phyloP scores from a whole-genome alignment of 2,113 vertebrate genomes.

The Cololabis saira region DNA sequence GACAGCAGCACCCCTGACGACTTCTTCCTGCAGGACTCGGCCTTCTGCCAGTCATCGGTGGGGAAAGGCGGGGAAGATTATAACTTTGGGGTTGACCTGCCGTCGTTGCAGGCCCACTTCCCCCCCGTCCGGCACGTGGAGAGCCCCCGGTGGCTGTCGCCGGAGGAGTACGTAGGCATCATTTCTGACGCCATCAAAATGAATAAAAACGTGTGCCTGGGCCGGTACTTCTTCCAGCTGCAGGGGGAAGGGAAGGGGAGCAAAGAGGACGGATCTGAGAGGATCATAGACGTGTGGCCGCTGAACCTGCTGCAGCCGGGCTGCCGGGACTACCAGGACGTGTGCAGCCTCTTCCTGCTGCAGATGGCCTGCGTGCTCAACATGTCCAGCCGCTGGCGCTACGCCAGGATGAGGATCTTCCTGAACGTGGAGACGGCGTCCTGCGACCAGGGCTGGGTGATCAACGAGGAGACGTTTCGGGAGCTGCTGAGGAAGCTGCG shows the following conservation, averaged over 20 bases:
- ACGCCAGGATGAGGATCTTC: constrained; percentile 88
- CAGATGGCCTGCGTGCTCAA: constrained; percentile 94
- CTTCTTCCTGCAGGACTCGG: constrained; percentile 88
- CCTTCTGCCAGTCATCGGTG: constrained; percentile 77
- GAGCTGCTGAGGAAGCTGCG: constrained; percentile 87
- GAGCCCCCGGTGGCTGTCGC: constrained; percentile 81
- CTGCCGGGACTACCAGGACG: constrained; percentile 82
- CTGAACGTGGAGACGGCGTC: constrained; percentile 85
- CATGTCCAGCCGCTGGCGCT: constrained; percentile 91
- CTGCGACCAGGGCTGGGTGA: constrained; percentile 84
- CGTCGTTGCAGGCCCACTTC: constrained; percentile 88
- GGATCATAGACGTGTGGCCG: constrained; percentile 90
- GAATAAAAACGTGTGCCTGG: constrained; percentile 91
- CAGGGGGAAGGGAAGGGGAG: constrained; percentile 70
- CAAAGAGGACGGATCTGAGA: constrained; percentile 63
- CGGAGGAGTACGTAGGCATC: constrained; percentile 89
- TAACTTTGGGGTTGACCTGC: constrained; percentile 85
- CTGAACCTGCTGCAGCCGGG: constrained; percentile 87
- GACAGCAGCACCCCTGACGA: constrained; percentile 87
- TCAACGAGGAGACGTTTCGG: constrained; percentile 85
- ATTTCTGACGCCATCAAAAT: constrained; percentile 91
- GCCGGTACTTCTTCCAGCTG: constrained; percentile 84
- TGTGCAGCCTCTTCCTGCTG: constrained; percentile 91
- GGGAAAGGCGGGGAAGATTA: constrained; percentile 73
- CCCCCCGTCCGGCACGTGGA: constrained; percentile 85